Conservation (phyloP, 2,797 vertebrate genomes). For the Clarias platycephalus region DNA sequence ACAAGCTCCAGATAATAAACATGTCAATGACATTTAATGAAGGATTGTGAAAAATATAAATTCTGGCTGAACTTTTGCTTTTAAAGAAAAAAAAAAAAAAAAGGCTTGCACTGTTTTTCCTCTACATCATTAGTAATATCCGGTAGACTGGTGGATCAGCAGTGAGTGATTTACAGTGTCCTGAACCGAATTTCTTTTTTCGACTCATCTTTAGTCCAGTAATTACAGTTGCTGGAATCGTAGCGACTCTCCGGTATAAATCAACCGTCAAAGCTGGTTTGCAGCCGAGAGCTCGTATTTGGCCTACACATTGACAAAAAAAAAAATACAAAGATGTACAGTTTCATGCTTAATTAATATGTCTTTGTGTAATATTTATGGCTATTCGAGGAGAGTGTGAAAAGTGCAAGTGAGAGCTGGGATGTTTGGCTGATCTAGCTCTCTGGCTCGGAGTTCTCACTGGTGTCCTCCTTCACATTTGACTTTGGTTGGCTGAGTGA, state of each 20-base stretch:
- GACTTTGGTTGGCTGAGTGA: background rate
- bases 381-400: slow-evolving; percentile 45
- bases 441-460: background rate
- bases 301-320: slow-evolving; percentile 62
- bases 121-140: background rate
- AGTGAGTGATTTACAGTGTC: slow-evolving; percentile 68
- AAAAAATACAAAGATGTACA: slow-evolving; percentile 59
- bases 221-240: slow-evolving; percentile 72
- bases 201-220: slow-evolving; percentile 67
- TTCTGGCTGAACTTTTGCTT: background rate
- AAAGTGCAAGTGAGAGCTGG: slow-evolving; percentile 27
- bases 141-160: slow-evolving; percentile 4
- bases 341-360: slow-evolving; percentile 72
- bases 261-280: slow-evolving; percentile 71
- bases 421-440: slow-evolving; percentile 45
- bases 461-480: background rate
- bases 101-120: background rate
- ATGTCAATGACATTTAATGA: background rate
- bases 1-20: background rate
- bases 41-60: background rate
- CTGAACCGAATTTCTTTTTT: slow-evolving; percentile 10
- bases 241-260: slow-evolving; percentile 69
- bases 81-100: background rate
- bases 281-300: slow-evolving; percentile 64
- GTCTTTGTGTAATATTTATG: slow-evolving; percentile 44